These are phyloP conservation scores for Drosophila ogumai DNA, from an alignment of 1,140 invertebrate genomes.

Conservation along the genomic window DNA sequence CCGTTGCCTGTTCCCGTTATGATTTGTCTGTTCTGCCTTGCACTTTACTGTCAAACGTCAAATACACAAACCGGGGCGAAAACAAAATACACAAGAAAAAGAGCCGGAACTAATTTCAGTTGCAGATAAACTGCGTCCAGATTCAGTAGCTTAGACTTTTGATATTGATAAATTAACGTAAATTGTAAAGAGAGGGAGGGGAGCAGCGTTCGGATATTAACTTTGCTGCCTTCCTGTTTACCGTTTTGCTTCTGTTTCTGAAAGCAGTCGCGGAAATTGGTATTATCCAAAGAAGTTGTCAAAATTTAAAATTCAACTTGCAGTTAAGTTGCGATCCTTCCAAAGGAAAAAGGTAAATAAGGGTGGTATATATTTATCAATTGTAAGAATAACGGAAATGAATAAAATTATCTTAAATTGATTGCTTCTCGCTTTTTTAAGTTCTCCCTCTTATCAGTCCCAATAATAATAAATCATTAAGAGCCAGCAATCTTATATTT, in stretches of 20 bases:
- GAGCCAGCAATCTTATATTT: no score
- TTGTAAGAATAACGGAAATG: no score
- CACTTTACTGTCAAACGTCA: slow-evolving; percentile 40
- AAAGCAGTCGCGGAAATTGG: background rate
- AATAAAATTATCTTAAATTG: no score
- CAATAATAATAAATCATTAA: no score
- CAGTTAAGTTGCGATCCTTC: background rate
- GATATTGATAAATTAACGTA: slow-evolving; percentile 3
- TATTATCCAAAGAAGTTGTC: background rate
- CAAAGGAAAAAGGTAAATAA: background rate
- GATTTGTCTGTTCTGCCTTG: slow-evolving; percentile 25
- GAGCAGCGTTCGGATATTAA: background rate
- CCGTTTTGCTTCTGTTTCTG: slow-evolving; percentile 1
- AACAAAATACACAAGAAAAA: background rate
- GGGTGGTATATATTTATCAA: no score
- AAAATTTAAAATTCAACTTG: background rate
- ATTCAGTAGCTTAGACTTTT: background rate
- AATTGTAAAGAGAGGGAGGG: background rate
- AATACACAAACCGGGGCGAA: slow-evolving; percentile 14
- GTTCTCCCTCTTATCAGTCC: no score
- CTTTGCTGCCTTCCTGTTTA: background rate
- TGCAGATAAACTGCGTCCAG: background rate
- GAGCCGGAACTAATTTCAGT: slow-evolving; percentile 24
- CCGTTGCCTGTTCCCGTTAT: slow-evolving; percentile 27
- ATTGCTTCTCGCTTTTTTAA: no score